Base-by-base conservation (phyloP, 1,140 invertebrate species). In the Drosophila orosa region DNA sequence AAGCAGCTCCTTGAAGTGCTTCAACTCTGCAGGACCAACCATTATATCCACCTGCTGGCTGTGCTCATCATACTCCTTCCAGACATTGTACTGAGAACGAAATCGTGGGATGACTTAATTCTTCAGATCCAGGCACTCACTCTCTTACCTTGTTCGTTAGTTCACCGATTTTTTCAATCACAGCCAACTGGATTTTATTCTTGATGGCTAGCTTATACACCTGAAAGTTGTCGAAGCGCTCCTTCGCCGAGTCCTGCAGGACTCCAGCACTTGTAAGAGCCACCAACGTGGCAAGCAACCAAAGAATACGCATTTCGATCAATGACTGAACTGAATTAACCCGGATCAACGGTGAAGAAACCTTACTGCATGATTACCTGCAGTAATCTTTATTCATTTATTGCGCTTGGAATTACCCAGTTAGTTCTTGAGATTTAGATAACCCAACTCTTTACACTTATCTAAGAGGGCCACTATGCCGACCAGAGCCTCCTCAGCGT, bases 401-500 rank as follows among this genome's bases (percentile, higher is more conserved):
- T 81, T 59, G 42, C 45, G 3, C 40, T n/a, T 5, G n/a, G 42
- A 33, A 47, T 68, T 67, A 33, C 35, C 74, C 74, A 69, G 10
- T 10, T 13, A 15, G 13, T 7, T 67, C 52, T 90, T 90, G 17
- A 69, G 48, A 13, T 47, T 5, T 4, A 89, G 42, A 75, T 91
- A 91, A 29, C 79, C 76, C 61, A 91, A 50, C 27, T 82, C 47
- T 59, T 67, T 15, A 9, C 66, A 78, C 60, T 92, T 92, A 37
- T 92, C 83, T 15, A 96, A 95, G 45, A 98, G 93, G 0, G 96
- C 95, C 87, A 95, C 94, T 15, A 98, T 92, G 3, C 95, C 97
- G 10, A 95, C 95, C 77, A 97, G 94, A 6, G 96, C 96, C 93
- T 98, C 97, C 74, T 95, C 94, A 1, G 95, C 96, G 17, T 97